Percentiles rank a stretch among this genome's conserved stretches.
Evolutionary conservation across 2,797 vertebrate species (phyloP).

Genomic region (Megaceryle alcyon): DNA sequence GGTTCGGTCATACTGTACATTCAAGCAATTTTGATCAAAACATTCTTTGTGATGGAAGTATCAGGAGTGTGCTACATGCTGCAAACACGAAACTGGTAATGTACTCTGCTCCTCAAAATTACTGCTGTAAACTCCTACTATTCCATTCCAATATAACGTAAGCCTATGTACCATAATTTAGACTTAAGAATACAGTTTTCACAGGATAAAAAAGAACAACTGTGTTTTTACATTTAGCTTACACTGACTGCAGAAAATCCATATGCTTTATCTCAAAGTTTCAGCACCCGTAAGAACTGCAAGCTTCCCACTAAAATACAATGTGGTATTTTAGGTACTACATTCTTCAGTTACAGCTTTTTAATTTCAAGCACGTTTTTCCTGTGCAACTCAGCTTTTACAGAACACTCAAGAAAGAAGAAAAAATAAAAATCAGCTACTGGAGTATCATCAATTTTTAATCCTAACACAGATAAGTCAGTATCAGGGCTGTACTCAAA

Average conservation of each 20-base stretch:
- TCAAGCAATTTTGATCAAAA: background rate
- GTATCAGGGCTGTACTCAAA: background rate
- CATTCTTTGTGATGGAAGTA: accelerated
- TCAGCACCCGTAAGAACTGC: background rate
- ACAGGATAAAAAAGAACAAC: background rate
- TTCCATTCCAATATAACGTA: background rate
- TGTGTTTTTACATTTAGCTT: background rate
- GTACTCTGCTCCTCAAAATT: background rate
- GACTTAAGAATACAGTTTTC: background rate
- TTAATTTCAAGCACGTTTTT: background rate
- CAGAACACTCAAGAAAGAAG: background rate
- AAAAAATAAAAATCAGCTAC: background rate
- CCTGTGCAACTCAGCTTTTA: background rate
- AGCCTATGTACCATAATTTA: background rate
- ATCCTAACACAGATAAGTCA: background rate
- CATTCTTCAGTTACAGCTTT: background rate
- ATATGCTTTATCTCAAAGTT: background rate
- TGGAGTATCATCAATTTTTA: background rate
- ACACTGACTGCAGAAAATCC: background rate
- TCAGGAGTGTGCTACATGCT: background rate
- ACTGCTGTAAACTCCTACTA: background rate
- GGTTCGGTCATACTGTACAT: background rate
- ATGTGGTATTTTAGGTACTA: background rate
- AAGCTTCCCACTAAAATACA: background rate
- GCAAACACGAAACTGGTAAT: background rate